Evolutionary conservation across 1,140 invertebrate genomes (phyloP).

Genomic region (Spodoptera frugiperda): DNA sequence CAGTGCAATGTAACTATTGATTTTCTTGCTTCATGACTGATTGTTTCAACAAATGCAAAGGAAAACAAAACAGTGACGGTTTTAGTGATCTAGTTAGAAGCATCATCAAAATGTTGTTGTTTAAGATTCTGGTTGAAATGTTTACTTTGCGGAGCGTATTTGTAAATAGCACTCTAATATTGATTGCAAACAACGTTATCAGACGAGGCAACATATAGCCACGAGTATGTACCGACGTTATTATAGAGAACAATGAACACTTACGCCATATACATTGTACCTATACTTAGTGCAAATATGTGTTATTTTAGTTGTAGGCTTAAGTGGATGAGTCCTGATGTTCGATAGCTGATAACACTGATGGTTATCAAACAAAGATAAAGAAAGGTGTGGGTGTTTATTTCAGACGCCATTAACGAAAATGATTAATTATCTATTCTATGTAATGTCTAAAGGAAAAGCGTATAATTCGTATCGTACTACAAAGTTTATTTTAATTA

Average conservation of each 20-base stretch:
- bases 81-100: not conserved
- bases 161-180: constrained; percentile 34
- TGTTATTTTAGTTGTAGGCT: constrained; percentile 16
- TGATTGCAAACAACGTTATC: constrained; percentile 35
- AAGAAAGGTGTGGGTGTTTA: constrained; percentile 12
- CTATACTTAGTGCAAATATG: not conserved
- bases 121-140: constrained; percentile 12
- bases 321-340: constrained; percentile 18
- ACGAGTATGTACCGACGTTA: not conserved
- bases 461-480: not conserved
- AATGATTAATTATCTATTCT: constrained; percentile 12
- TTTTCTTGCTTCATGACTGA: not conserved
- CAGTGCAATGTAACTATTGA: not conserved
- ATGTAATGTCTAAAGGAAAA: not conserved
- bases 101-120: constrained; percentile 18
- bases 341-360: constrained; percentile 31
- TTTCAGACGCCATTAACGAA: constrained; percentile 28
- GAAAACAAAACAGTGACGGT: not conserved
- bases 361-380: constrained; percentile 32
- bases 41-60: not conserved
- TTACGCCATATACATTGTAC: constrained; percentile 7
- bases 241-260: constrained; percentile 37
- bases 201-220: not conserved
- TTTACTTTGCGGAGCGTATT: constrained; percentile 28
- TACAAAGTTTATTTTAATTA: constrained; percentile 1